Percentiles rank a stretch among this genome's conserved stretches.
Evolutionary conservation across 2,888 invertebrate genomes (phyloP).

Genomic region (Lithophane socia): DNA sequence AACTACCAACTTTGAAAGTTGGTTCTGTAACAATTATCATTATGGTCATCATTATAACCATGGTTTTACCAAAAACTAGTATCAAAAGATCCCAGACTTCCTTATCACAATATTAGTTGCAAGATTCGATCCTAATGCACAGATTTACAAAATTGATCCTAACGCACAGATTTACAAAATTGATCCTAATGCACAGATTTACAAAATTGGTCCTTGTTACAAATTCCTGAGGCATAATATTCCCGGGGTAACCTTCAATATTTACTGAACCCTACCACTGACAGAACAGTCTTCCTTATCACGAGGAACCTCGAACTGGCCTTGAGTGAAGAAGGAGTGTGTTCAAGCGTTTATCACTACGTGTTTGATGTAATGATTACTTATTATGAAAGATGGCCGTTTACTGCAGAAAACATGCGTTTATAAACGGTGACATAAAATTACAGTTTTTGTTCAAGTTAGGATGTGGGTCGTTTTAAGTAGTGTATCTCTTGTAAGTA

Average conservation of each 20-base stretch:
- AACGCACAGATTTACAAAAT: not conserved
- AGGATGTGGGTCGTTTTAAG: conserved; percentile 1
- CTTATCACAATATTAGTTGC: not conserved
- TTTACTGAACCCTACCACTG: conserved; percentile 47
- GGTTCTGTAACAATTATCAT: not conserved
- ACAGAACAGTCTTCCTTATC: conserved; percentile 42
- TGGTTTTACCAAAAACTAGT: not conserved
- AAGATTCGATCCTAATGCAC: not conserved
- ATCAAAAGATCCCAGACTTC: not conserved
- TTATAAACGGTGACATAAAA: conserved; percentile 41
- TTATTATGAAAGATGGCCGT: conserved; percentile 67
- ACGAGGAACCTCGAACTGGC: conserved; percentile 55
- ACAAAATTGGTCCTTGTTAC: not conserved
- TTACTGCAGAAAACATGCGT: conserved; percentile 40
- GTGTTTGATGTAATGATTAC: conserved; percentile 75
- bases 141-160: not conserved
- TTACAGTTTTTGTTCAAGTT: conserved; percentile 44
- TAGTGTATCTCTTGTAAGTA: conserved; percentile 3
- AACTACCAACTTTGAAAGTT: too few relatives aligned
- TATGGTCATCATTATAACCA: not conserved
- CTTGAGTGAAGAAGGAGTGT: conserved; percentile 70
- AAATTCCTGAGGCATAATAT: not conserved
- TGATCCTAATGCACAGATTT: not conserved
- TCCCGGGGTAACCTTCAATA: not conserved
- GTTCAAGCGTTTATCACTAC: conserved; percentile 71